Base-by-base conservation (phyloP, 2,797 vertebrate genomes). In the Spondyliosoma cantharus region DNA sequence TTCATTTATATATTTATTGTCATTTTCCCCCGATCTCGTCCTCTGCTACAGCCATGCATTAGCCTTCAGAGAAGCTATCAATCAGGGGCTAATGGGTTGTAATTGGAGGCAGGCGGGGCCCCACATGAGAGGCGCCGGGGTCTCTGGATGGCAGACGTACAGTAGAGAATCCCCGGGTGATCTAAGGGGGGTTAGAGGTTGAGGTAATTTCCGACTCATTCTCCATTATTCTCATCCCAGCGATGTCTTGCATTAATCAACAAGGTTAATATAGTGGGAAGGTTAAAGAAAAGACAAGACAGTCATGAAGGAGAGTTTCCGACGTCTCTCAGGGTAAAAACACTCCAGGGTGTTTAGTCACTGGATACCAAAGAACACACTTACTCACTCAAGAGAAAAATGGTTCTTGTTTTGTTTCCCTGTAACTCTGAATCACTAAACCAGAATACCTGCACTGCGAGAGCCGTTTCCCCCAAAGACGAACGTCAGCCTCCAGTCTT, bases 81-180 rank as follows among this genome's bases (percentile, higher is more conserved):
- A 92, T 94, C 90, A 85, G 85, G 45, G 62, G 73, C 85, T 94
- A 94, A 94, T 93, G 89, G 89, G 63, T 77, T 72, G 78, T 93
- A 94, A 94, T 93, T 93, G 89, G 85, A 86, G 85, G 78, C 88
- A 86, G 85, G 64, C 71, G 60, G 67, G 68, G 56, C 84, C 83
- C 82, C 76, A 80, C 84, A 85, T 91, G 79, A 80, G 65, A 90
- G 79, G 80, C 84, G 78, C 70, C 19, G 7, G 87, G 85, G 84
- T 85, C 80, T 81, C 84, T 56, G 79, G 76, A 77, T 65, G 67
- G 73, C 67, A 66, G 62, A 84, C 15, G 37, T 83, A 80, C 83
- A 78, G 75, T 74, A 71, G 68, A 85, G 69, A 76, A 74, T 86
- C 89, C 78, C 72, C 37, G 58, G 70, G 65, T 42, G 27, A 79